These are phyloP conservation scores for Vidua chalybeata DNA, from an alignment of 2,113 vertebrate genomes.

Conservation along the genomic window DNA sequence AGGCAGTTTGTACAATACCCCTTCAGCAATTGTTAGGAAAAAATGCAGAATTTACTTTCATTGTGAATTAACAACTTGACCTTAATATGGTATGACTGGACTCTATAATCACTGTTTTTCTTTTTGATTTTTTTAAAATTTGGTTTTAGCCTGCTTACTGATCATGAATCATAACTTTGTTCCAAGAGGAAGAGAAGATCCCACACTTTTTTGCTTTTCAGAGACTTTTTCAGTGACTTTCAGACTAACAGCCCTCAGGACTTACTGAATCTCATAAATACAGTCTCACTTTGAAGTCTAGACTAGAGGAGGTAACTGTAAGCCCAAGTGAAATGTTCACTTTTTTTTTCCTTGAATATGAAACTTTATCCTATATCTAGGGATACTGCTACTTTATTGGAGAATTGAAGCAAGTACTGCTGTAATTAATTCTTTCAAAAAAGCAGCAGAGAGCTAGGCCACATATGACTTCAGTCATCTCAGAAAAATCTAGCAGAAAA, in stretches of 20 bases:
- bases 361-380: not conserved
- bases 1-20: not conserved
- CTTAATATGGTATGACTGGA: not conserved
- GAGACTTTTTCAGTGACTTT: not conserved
- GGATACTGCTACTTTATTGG: not conserved
- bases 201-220: not conserved
- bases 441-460: not conserved
- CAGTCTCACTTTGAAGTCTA: constrained; percentile 23
- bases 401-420: not conserved
- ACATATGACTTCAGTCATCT: not conserved
- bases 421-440: not conserved
- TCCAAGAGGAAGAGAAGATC: not conserved
- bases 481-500: not conserved
- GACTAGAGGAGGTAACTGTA: not conserved
- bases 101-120: not conserved
- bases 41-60: not conserved
- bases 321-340: not conserved
- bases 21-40: not conserved
- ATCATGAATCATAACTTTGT: not conserved
- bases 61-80: not conserved
- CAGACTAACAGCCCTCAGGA: constrained; percentile 5
- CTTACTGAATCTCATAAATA: constrained; percentile 8
- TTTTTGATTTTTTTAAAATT: not conserved
- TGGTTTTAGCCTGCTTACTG: not conserved
- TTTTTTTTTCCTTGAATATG: not conserved